phyloP scores from a whole-genome alignment of 2,113 vertebrate species.

The Hippolais icterina region DNA sequence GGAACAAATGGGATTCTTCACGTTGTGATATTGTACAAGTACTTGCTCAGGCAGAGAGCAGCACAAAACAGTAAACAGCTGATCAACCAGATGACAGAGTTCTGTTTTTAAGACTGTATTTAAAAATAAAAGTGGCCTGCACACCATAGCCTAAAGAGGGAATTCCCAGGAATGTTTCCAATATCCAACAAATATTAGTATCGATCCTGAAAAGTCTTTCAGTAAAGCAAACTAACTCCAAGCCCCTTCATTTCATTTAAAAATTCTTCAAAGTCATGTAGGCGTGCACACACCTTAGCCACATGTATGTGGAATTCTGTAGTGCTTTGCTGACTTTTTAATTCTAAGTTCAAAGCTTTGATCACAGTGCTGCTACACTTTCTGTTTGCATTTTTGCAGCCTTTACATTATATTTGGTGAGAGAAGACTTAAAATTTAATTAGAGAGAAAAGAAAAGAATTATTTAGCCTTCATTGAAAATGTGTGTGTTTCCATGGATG shows the following conservation, averaged over 20 bases:
- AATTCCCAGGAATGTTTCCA: neutral
- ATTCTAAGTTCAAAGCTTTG: constrained; percentile 46
- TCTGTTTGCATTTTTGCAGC: constrained; percentile 21
- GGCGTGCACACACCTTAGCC: neutral
- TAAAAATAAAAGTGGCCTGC: neutral
- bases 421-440: constrained; percentile 11
- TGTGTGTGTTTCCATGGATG: neutral
- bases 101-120: neutral
- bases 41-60: neutral
- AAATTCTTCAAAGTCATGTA: neutral
- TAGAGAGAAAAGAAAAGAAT: constrained; percentile 5
- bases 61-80: neutral
- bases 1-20: neutral
- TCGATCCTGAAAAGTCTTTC: neutral
- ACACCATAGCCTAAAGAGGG: neutral
- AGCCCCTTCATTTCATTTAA: neutral
- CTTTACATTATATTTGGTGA: constrained; percentile 20
- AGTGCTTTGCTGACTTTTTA: constrained; percentile 12
- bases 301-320: constrained; percentile 19
- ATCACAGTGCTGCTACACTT: constrained; percentile 21
- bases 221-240: neutral
- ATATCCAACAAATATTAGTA: neutral
- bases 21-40: neutral
- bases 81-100: neutral
- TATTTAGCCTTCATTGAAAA: constrained; percentile 8